Base-by-base conservation (phyloP, 2,797 vertebrate genomes). In the Pampus argenteus region DNA sequence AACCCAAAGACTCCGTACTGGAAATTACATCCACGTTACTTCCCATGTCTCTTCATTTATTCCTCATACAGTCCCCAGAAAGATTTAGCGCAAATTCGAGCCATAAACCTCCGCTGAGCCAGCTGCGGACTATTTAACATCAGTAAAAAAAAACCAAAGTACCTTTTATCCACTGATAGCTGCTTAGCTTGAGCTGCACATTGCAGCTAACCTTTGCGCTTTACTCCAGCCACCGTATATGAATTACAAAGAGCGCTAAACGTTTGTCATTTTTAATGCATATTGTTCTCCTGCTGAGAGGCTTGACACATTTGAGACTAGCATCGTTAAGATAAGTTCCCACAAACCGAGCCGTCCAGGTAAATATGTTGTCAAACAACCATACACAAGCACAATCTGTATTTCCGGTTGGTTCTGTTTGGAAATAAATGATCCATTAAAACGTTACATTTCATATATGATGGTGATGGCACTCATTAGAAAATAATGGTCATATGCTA, bases 61-160 rank as follows among this genome's bases (percentile, higher is more conserved):
- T 44, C 13, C 26, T 45, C 38, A 29, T n/a, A 9, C 20, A 26
- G 28, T 28, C 10, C 13, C 5, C 36, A 22, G 15, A 22, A 8
- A 23, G 25, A 58, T 20, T 51, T 45, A 59, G 74, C n/a, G n/a
- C n/a, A n/a, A n/a, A n/a, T n/a, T n/a, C n/a, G n/a, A n/a, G n/a
- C n/a, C n/a, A n/a, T n/a, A n/a, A n/a, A n/a, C 61, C 49, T 4
- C 34, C 56, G 45, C 51, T 62, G 67, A 49, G 28, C 71, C 74
- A 85, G 86, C 83, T 75, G 89, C 66, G 52, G 66, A 71, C 50
- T 44, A 15, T 44, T 57, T 26, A 38, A 76, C 81, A 71, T 60
- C 71, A 51, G 57, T 31, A 23, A 61, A 74, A 31, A 36, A 36
- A 36, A 44, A 44, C 64, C 34, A 0, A 40, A 74, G 40, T 17